Evolutionary conservation across 1,140 invertebrate species (phyloP).

Genomic region (Gyrodactylus bullatarudis): DNA sequence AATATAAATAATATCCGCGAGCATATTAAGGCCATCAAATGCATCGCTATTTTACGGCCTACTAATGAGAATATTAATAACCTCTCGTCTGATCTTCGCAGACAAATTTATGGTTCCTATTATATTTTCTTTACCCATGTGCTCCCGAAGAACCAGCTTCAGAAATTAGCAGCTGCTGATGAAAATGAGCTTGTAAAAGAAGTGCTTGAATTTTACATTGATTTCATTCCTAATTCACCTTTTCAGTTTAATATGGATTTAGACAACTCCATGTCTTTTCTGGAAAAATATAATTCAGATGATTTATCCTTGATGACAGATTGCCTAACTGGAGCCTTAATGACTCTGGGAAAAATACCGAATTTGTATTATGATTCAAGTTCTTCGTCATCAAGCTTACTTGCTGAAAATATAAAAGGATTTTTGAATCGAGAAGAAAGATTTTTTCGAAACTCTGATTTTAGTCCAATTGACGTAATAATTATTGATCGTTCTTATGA

Average conservation of each 20-base stretch:
- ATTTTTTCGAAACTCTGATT: not conserved
- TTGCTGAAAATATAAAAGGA: not conserved
- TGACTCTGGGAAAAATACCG: not conserved
- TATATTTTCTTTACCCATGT: not conserved
- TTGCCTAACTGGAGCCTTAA: not conserved
- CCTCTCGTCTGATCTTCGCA: not conserved
- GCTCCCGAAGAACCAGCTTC: not conserved
- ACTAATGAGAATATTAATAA: not conserved
- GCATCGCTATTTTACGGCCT: not conserved
- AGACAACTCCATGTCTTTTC: not conserved
- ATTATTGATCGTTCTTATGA: slow-evolving; percentile 65
- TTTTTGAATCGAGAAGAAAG: not conserved
- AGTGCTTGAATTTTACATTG: not conserved
- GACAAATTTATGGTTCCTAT: not conserved
- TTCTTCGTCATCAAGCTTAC: not conserved
- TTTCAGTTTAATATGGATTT: not conserved
- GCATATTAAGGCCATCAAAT: not conserved
- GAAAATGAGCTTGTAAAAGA: not conserved
- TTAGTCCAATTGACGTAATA: slow-evolving; percentile 23
- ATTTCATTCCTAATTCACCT: not conserved
- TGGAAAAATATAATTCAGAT: not conserved
- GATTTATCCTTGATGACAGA: not conserved
- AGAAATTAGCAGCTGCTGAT: not conserved
- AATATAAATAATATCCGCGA: not conserved
- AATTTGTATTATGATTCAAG: not conserved